These are phyloP conservation scores for Diuraphis noxia DNA, from an alignment of 1,140 invertebrate genomes.

Conservation along the genomic window DNA sequence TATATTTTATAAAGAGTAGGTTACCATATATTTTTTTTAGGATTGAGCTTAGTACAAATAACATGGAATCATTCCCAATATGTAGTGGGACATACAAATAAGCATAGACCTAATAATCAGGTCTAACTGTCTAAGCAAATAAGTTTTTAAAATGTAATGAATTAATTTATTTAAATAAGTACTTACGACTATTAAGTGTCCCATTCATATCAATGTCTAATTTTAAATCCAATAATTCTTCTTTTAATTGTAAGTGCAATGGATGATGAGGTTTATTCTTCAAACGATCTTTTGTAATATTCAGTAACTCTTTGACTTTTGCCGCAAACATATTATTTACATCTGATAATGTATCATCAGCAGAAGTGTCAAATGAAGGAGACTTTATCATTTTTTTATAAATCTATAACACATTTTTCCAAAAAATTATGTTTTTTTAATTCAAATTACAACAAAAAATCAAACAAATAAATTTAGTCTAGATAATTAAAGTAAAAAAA, in stretches of 20 bases:
- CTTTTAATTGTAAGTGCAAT: slow-evolving; percentile 19
- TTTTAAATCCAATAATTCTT: slow-evolving; percentile 34
- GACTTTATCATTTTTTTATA: slow-evolving; percentile 35
- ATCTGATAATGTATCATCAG: background rate
- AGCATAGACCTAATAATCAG: too few species aligned
- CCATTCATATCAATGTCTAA: slow-evolving; percentile 27
- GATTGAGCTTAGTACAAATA: background rate
- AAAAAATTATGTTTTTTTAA: slow-evolving; percentile 56
- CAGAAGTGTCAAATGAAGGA: background rate
- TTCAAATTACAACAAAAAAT: background rate
- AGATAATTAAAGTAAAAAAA: background rate
- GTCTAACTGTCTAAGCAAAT: too few species aligned
- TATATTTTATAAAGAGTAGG: too few species aligned
- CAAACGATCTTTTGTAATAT: slow-evolving; percentile 33
- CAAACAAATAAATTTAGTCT: background rate
- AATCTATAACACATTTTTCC: slow-evolving; percentile 57
- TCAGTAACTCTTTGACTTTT: slow-evolving; percentile 32
- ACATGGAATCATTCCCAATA: background rate
- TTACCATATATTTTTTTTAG: too few species aligned
- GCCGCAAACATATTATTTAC: background rate
- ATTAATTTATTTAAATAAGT: background rate
- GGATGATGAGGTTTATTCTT: slow-evolving; percentile 36
- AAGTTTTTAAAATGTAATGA: background rate
- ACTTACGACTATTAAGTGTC: background rate
- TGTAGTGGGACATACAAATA: too few species aligned